Evolutionary conservation across 2,888 invertebrate genomes (phyloP), one percentile per base, ranked within the genome.

Genomic region (Mythimna vitellina): DNA sequence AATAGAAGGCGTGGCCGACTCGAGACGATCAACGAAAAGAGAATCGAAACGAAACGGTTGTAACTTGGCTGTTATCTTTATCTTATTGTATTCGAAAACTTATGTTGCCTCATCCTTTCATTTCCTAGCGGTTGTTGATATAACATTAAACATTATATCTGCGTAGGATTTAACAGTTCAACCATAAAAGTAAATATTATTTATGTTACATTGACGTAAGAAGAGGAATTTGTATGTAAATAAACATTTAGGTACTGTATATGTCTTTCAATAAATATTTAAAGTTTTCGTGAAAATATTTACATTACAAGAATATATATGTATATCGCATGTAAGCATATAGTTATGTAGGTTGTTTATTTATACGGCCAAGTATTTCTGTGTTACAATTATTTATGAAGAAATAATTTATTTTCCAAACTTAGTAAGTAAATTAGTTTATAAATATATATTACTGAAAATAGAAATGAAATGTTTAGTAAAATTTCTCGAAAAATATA

Each of bases 201-300:
- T 29, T 17, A 49, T 38, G 25, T 46, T 35, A 64, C 51, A 71
- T 64, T 77, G 77, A 78, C 81, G 77, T 25, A 53, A 57, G 54
- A 35, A 35, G 12, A 65, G 38, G 64, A 65, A 62, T 76, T 46
- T 61, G 60, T 42, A 73, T 29, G 54, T 42, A 74, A 38, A 73
- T 80, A 78, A 63, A 69, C 32, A 65, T 73, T 73, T 79, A 61
- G 53, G 10, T 54, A 29, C 12, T 17, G 20, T 1, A 20, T 25
- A 58, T 54, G 58, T 66, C 61, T 78, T 54, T 65, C 57, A 46
- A 20, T 62, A 46, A 81, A 66, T 22, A 42, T 56, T 35, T 35
- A 22, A 14, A 64, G 57, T 35, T 80, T 63, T 51, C 54, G 6
- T 49, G 0, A 58, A 81, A 81, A 81, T 70, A 67, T 79, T 79